Base-by-base conservation (phyloP, 53 echinoderm and acorn worm genomes). In the Zoroaster sp. region DNA sequence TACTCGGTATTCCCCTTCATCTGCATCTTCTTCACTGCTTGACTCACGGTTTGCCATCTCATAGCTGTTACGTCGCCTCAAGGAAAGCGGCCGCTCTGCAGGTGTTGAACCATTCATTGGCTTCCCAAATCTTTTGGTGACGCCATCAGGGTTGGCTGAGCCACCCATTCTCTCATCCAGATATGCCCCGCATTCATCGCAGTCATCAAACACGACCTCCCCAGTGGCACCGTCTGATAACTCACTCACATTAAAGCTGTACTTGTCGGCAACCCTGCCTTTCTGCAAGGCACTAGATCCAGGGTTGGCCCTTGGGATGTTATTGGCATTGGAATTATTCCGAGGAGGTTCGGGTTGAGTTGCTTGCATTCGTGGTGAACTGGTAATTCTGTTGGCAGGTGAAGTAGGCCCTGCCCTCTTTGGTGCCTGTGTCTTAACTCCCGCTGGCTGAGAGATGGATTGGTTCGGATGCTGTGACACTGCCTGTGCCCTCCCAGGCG, bases 281-380 rank as follows among this genome's bases (percentile, higher is more conserved):
- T 76, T 88, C 75, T 83, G 91, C 82, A 92, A 91, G 55, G 94
- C 90, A 91, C 90, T 90, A 41, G 86, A 72, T 41, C 87, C 86
- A 68, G 93, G 83, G 78, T 67, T 80, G 83, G 87, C 70, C 42
- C 76, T 79, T 42, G 73, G 81, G 30, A 92, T 87, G 80, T 92
- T 93, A 46, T 96, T 96, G 31, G 92, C 96, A 77, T 96, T 96
- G 78, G 96, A 96, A 87, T 96, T 96, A 92, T 96, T 96, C 43
- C 96, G 81, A 15, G 96, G 89, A 51, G 87, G 86, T 46, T 96
- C 96, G 35, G 78, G 83, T 28, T 87, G 73, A 44, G 70, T 66
- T 72, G 77, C 63, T 72, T 89, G 89, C 83, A 89, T 54, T 68
- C 68, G 75, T 31, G 72, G 71, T 33, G 77, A 40, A 52, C 45